Base-by-base conservation (phyloP, 2,888 invertebrate genomes). In the Conchocele bisecta region DNA sequence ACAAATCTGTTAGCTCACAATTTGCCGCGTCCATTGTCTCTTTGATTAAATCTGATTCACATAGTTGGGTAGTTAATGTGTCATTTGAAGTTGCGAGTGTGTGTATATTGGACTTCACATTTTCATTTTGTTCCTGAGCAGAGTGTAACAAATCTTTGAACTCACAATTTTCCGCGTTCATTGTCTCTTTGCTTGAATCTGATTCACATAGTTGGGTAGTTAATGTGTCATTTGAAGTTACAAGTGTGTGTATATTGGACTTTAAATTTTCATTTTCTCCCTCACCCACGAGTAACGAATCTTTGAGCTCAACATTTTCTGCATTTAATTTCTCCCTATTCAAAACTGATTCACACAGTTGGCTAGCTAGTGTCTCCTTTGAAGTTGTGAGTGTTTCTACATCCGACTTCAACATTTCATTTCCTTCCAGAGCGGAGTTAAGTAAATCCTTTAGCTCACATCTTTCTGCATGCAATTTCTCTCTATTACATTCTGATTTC, bases 81-180 rank as follows among this genome's bases (percentile, higher is more conserved):
- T n/a, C n/a, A n/a, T n/a, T n/a, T n/a, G n/a, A n/a, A n/a, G n/a
- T n/a, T n/a, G n/a, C n/a, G n/a, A n/a, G n/a, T n/a, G n/a, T n/a
- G n/a, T n/a, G n/a, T n/a, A n/a, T n/a, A n/a, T n/a, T n/a, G n/a
- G n/a, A 24, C 11, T 31, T 51, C 13, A 6, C n/a, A 3, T 29
- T 35, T 50, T 51, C 50, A 51, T 29, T 37, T 20, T 60, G 44
- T 39, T n/a, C 17, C 41, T 17, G 11, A 24, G 48, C 54, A 24
- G 22, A 48, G 13, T 64, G 48, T 37, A 28, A 22, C 48, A 28
- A 29, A 17, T 28, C 48, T 64, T 54, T 35, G 28, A 64, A 31
- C 37, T 28, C 28, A 7, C 22, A 28, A 56, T 56, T 64, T 35
- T 56, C 56, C 20, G 15, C 28, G 29, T n/a, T 24, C 17, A 44